These are phyloP conservation scores for Oligia strigilis DNA, from an alignment of 2,888 invertebrate species.

Conservation along the genomic window DNA sequence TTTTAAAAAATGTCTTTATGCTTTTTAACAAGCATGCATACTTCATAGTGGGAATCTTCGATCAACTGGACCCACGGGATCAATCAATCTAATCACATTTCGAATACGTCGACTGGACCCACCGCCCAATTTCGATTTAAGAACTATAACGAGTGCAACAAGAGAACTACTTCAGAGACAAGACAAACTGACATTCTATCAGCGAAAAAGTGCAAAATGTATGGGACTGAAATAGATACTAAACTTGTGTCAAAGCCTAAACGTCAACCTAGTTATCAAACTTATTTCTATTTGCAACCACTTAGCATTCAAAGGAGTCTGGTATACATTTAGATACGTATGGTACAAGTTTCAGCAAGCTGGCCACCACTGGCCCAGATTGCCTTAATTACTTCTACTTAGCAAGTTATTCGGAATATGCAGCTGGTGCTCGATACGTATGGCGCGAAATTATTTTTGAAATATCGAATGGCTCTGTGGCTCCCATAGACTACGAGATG, in stretches of 20 bases:
- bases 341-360: conserved; percentile 25
- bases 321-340: neutral
- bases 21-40: too few relatives aligned
- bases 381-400: conserved; percentile 46
- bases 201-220: too few relatives aligned
- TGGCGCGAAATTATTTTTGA: neutral
- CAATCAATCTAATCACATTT: too few relatives aligned
- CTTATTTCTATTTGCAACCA: neutral
- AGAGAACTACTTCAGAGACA: too few relatives aligned
- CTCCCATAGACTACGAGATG: neutral
- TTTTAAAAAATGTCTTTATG: too few relatives aligned
- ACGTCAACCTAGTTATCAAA: neutral
- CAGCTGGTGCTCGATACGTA: conserved; percentile 12
- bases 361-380: conserved; percentile 20
- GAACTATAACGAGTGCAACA: too few relatives aligned
- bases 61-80: too few relatives aligned
- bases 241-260: neutral
- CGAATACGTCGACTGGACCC: too few relatives aligned
- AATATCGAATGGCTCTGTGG: neutral
- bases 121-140: too few relatives aligned
- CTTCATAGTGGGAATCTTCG: too few relatives aligned
- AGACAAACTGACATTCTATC: too few relatives aligned
- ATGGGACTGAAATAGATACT: neutral
- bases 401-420: conserved; percentile 3
- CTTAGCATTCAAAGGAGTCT: neutral